A percentile compares a stretch with the other conserved stretches of the same genome.
Conservation (phyloP, 2,797 vertebrate genomes). For the Aulostomus chinensis region DNA sequence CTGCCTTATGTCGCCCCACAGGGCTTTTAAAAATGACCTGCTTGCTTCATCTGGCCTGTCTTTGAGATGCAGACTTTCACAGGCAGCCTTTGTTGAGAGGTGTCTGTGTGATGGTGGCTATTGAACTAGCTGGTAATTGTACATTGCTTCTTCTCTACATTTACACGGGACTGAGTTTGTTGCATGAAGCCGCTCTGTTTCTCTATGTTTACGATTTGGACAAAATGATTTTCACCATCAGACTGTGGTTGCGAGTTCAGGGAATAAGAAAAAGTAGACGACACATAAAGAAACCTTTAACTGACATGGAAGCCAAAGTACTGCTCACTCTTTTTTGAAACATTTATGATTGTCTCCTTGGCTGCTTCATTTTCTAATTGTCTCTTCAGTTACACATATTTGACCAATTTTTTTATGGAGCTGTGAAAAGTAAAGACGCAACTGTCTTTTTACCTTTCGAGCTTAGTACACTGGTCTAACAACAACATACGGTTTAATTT, state of each 20-base stretch:
- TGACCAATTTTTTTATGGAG: conserved; percentile 10
- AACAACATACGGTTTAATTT: conserved; percentile 59
- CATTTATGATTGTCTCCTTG: too few species aligned
- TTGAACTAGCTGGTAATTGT: conserved; percentile 69
- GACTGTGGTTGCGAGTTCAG: too few species aligned
- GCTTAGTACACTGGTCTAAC: conserved; percentile 19
- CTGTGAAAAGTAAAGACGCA: conserved; percentile 5
- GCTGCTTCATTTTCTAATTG: not conserved
- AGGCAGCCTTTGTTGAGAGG: conserved; percentile 31
- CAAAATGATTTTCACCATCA: conserved; percentile 49
- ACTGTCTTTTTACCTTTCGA: conserved; percentile 43
- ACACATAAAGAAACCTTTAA: too few species aligned
- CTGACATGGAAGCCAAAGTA: too few species aligned
- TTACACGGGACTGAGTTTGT: conserved; percentile 38
- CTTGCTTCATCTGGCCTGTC: conserved; percentile 33
- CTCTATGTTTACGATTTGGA: conserved; percentile 47
- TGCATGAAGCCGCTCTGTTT: conserved; percentile 46
- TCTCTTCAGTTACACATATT: conserved; percentile 5
- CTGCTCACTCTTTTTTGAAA: too few species aligned
- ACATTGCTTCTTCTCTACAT: conserved; percentile 57
- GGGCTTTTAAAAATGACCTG: conserved; percentile 50
- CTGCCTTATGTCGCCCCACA: conserved; percentile 55
- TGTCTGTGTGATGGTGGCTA: conserved; percentile 46
- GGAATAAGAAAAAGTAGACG: too few species aligned
- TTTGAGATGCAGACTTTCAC: conserved; percentile 50